phyloP scores from a whole-genome alignment of 2,113 vertebrate genomes.

The Podarcis raffonei region DNA sequence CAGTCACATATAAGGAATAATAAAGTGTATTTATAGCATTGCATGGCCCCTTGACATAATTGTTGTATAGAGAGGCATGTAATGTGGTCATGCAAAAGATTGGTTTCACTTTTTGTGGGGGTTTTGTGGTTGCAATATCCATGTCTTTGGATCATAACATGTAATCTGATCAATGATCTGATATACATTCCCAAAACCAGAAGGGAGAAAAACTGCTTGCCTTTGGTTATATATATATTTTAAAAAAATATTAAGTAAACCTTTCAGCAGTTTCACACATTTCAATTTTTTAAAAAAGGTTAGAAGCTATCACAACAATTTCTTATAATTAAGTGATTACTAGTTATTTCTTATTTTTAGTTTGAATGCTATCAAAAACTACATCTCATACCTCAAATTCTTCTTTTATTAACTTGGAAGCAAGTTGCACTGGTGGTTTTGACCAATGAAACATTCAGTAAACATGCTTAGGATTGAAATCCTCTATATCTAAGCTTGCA shows the following conservation, averaged over 20 bases:
- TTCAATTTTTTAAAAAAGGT: not conserved
- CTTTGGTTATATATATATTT: not conserved
- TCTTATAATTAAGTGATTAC: not conserved
- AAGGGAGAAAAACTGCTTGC: not conserved
- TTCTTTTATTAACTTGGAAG: not conserved
- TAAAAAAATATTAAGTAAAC: not conserved
- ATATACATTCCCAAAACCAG: constrained; percentile 20
- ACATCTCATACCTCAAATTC: not conserved
- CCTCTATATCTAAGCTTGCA: not conserved
- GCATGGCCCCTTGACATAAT: not conserved
- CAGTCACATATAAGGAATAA: not conserved
- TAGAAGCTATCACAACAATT: not conserved
- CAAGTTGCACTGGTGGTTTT: not conserved
- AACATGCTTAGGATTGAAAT: not conserved
- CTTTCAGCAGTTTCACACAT: not conserved
- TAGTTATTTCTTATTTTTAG: not conserved
- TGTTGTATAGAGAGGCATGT: not conserved
- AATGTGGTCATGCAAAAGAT: not conserved
- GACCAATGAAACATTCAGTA: not conserved
- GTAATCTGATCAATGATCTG: not conserved
- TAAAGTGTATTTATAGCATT: not conserved
- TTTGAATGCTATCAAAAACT: not conserved
- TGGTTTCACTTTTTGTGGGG: not conserved
- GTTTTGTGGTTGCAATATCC: not conserved
- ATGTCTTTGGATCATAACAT: not conserved